Percentiles rank a stretch among this genome's conserved stretches.
These are phyloP conservation scores for Poeciliopsis infans DNA, from an alignment of 2,797 vertebrate species.

Conservation along the genomic window DNA sequence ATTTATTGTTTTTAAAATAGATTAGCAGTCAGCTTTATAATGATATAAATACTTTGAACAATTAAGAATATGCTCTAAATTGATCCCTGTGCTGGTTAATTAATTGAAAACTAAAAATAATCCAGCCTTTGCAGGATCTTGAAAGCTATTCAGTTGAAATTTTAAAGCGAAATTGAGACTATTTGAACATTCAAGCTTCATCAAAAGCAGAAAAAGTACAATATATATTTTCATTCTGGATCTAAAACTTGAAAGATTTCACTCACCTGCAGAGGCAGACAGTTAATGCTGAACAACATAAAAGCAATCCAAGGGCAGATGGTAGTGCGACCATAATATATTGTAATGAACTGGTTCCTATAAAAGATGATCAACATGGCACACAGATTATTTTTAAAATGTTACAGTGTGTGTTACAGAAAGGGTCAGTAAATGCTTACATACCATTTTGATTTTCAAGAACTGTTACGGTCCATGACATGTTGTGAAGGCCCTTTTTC, in stretches of 20 bases:
- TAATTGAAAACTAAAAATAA: too few relatives aligned
- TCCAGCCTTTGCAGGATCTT: too few relatives aligned
- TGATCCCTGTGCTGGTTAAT: too few relatives aligned
- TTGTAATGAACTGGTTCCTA: rapidly evolving
- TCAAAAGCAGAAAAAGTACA: too few relatives aligned
- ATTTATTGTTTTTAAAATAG: neutral
- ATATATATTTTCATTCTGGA: too few relatives aligned
- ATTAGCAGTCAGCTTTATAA: neutral
- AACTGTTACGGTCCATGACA: constrained; percentile 47
- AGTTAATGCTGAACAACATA: neutral
- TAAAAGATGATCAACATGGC: neutral
- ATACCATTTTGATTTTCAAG: constrained; percentile 24
- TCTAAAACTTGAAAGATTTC: too few relatives aligned
- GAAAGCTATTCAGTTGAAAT: too few relatives aligned
- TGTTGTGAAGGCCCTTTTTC: rapidly evolving
- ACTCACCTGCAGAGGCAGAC: constrained; percentile 4
- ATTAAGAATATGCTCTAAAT: too few relatives aligned
- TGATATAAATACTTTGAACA: neutral
- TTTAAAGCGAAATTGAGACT: too few relatives aligned
- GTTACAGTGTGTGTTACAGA: neutral
- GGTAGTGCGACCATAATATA: neutral
- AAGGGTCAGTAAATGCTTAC: neutral
- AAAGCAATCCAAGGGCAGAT: constrained; percentile 12
- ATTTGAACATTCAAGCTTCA: too few relatives aligned
- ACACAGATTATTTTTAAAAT: neutral